Base-by-base conservation (phyloP, 2,797 vertebrate species). In the Dermochelys coriacea region DNA sequence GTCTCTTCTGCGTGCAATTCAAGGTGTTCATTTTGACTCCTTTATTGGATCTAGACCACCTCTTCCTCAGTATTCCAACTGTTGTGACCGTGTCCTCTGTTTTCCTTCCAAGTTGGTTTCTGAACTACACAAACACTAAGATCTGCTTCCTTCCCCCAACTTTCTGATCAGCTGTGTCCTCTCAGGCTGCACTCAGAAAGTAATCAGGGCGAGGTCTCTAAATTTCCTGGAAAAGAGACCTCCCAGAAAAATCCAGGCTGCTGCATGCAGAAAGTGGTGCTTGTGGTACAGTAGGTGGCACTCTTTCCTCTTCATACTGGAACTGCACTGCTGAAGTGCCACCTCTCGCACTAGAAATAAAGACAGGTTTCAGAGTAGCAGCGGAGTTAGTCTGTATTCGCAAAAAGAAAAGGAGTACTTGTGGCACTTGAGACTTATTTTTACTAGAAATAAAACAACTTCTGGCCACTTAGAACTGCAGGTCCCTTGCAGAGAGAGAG, bases 51-150 rank as follows among this genome's bases (percentile, higher is more conserved):
- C 0, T 94, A 86, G 96, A 96, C 95, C 96, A 94, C 84, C 77
- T 94, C 90, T 84, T 93, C 0, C 91, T 97, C 64, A 93, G 96
- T 79, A 82, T 94, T 89, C 80, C 87, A 93, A 90, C 93, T 93
- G 15, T 19, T 0, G 57, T 50, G 84, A 74, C 71, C 0, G 23
- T 96, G 91, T 85, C 1, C 91, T 96, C 83, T 82, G 93, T 95
- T 93, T 94, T 81, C 80, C 82, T 94, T 92, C 86, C 82, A 91
- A 31, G 82, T 82, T 9, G 29, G 91, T 85, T 89, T 90, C 41
- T 15, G 14, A 77, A 31, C 7, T 16, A 77, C 14, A 41, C 27
- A 7, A 7, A 18, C 74, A 49, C 80, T 92, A 50, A 85, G 71
- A 95, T 14, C 80, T 82, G 88, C 79, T 31, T 80, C 59, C 85